A percentile compares a stretch with the other conserved stretches of the same genome.
phyloP scores from a whole-genome alignment of 2,797 vertebrate species.

The Tokudaia tokunoshimensis region DNA sequence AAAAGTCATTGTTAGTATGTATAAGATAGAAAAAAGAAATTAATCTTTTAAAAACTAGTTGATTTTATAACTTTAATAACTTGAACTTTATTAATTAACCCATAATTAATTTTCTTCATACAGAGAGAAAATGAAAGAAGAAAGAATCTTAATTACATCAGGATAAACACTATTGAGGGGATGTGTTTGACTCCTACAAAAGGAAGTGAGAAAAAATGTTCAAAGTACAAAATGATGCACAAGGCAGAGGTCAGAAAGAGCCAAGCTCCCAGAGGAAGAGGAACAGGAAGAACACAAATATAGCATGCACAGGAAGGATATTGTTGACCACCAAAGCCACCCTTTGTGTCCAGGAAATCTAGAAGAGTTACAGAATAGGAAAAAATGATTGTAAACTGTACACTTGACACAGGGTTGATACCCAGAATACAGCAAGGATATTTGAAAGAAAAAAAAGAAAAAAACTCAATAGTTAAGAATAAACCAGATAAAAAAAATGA shows the following conservation, averaged over 20 bases:
- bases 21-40: background rate
- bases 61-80: background rate
- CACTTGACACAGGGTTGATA: background rate
- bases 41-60: constrained; percentile 2
- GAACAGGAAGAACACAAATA: constrained; percentile 47
- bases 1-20: background rate
- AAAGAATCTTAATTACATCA: background rate
- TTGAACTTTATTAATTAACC: constrained; percentile 7
- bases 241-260: background rate
- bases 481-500: background rate
- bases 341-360: constrained; percentile 67
- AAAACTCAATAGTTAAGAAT: background rate
- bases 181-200: background rate
- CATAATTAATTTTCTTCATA: background rate
- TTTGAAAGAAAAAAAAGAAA: background rate
- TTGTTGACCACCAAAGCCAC: background rate
- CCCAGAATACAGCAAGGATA: background rate
- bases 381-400: background rate
- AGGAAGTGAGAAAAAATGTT: background rate
- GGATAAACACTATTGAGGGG: background rate
- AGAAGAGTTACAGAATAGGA: background rate
- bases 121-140: background rate
- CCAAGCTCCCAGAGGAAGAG: background rate
- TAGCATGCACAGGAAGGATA: constrained; percentile 57
- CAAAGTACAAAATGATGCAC: constrained; percentile 16